Evolutionary conservation across 2,113 vertebrate genomes (phyloP).

Genomic region (Sander lucioperca): DNA sequence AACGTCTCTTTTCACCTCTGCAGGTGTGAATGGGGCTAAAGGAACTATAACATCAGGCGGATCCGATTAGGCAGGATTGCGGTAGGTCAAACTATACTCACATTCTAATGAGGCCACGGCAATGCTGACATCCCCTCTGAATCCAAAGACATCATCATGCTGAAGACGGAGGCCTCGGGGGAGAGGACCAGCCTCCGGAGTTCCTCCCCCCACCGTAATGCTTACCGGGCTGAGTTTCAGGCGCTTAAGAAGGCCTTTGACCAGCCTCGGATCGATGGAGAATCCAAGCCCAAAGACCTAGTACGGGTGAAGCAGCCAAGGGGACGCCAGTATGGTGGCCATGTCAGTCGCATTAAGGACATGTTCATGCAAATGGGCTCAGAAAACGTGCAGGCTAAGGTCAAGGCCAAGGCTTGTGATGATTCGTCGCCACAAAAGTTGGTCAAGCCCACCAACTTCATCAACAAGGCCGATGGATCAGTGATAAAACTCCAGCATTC

Average conservation of each 20-base stretch:
- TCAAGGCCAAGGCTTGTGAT: constrained; percentile 80
- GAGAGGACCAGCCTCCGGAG: constrained; percentile 96
- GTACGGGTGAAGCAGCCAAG: constrained; percentile 90
- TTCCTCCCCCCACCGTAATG: constrained; percentile 98
- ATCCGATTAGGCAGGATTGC: constrained; percentile 44
- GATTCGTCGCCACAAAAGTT: constrained; percentile 90
- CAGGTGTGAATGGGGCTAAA: constrained; percentile 66
- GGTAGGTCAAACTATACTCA: constrained; percentile 48
- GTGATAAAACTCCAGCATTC: constrained; percentile 91
- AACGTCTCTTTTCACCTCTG: constrained; percentile 38
- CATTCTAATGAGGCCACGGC: constrained; percentile 73
- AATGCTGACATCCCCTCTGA: constrained; percentile 85
- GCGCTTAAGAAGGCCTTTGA: constrained; percentile 97
- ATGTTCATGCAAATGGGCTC: constrained; percentile 99
- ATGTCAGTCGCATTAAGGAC: constrained; percentile 99
- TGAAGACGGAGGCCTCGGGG: constrained; percentile 96
- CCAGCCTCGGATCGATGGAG: constrained; percentile 92
- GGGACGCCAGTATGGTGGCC: constrained; percentile 95
- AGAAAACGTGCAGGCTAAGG: constrained; percentile 83
- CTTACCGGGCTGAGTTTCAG: constrained; percentile 98
- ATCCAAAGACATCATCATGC: constrained; percentile 90
- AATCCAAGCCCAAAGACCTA: constrained; percentile 87
- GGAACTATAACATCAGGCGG: constrained; percentile 35
- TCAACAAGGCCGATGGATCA: constrained; percentile 91
- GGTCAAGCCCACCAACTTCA: constrained; percentile 90